These are phyloP conservation scores for Hafferia zeledoni DNA, from an alignment of 2,797 vertebrate genomes.

Conservation along the genomic window DNA sequence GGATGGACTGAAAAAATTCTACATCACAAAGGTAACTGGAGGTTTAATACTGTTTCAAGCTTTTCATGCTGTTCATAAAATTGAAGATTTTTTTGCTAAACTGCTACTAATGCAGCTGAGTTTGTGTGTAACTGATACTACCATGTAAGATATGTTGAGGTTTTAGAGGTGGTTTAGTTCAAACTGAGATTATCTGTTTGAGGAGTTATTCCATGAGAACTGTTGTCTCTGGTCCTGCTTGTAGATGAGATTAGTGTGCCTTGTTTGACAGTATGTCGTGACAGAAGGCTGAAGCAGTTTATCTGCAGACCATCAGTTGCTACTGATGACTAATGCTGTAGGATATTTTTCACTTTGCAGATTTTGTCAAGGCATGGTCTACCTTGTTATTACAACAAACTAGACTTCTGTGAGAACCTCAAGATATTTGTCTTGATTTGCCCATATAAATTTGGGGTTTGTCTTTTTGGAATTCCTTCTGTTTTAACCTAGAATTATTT, in stretches of 20 bases:
- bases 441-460: accelerated
- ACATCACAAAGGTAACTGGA: slow-evolving; percentile 95
- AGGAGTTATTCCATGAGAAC: background rate
- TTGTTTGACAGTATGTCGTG: background rate
- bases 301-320: background rate
- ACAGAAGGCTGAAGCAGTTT: background rate
- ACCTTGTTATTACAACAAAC: background rate
- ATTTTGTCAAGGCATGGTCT: background rate
- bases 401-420: background rate
- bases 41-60: background rate
- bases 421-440: background rate
- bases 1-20: slow-evolving; percentile 98
- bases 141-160: background rate
- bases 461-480: background rate
- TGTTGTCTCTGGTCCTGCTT: background rate
- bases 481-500: background rate
- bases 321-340: background rate
- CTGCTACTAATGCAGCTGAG: background rate
- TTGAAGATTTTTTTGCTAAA: background rate
- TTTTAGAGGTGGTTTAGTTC: background rate
- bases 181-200: background rate
- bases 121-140: background rate
- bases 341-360: background rate
- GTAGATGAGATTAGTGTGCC: background rate
- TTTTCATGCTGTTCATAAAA: background rate